Conservation (phyloP, 2,113 vertebrate genomes). For the Rynchops niger region DNA sequence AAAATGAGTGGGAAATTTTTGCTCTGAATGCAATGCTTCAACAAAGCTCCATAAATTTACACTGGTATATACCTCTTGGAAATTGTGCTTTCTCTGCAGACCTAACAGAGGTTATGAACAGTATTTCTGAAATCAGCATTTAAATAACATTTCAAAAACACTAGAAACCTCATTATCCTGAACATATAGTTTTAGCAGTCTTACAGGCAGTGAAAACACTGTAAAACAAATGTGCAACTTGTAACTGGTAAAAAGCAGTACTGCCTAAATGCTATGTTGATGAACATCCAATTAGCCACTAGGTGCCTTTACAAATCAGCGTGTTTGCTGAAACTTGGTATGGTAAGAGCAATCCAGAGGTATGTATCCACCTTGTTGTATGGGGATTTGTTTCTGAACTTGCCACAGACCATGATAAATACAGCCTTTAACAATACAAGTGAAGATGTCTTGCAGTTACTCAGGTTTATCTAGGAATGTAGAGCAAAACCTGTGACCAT, state of each 20-base stretch:
- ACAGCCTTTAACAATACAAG: not conserved
- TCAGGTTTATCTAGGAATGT: not conserved
- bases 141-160: conserved; percentile 48
- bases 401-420: not conserved
- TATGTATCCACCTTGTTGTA: conserved; percentile 31
- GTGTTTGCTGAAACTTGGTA: conserved; percentile 39
- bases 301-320: conserved; percentile 4
- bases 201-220: not conserved
- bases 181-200: conserved; percentile 9
- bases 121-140: conserved; percentile 51
- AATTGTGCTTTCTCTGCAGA: conserved; percentile 5
- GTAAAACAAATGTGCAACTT: conserved; percentile 27
- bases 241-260: not conserved
- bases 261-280: conserved; percentile 24
- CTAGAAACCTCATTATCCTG: conserved; percentile 24
- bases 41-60: not conserved
- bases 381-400: conserved; percentile 43
- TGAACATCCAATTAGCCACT: conserved; percentile 29
- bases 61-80: not conserved
- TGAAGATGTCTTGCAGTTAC: not conserved
- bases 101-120: conserved; percentile 1
- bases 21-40: not conserved
- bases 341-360: not conserved
- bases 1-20: not conserved
- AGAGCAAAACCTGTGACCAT: not conserved